Percentiles rank a stretch among this genome's conserved stretches.
Conservation (phyloP, 2,113 vertebrate species). For the Stegastes partitus region DNA sequence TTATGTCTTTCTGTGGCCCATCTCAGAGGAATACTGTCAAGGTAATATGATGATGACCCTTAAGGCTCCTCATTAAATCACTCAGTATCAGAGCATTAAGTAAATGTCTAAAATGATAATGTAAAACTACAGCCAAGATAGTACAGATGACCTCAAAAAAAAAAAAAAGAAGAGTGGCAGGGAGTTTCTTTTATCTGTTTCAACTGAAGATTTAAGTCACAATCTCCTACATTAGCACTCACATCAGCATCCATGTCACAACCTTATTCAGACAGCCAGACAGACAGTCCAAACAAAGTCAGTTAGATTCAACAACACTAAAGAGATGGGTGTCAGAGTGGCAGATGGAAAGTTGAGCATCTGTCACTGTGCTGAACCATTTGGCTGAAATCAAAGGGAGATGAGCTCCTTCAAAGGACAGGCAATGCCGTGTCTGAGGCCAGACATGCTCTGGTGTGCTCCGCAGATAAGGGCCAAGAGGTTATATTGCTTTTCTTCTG, state of each 20-base stretch:
- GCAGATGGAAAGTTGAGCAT: conserved; percentile 77
- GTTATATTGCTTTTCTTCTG: conserved; percentile 77
- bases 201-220: conserved; percentile 34
- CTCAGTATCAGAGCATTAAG: conserved; percentile 50
- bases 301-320: conserved; percentile 66
- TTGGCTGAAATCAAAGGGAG: conserved; percentile 78
- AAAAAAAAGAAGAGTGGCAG: conserved; percentile 1
- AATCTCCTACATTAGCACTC: conserved; percentile 54
- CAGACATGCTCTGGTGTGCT: conserved; percentile 73
- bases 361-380: conserved; percentile 70
- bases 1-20: conserved; percentile 56
- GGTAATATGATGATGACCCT: conserved; percentile 70
- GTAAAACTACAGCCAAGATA: conserved; percentile 37
- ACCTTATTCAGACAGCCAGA: conserved; percentile 57
- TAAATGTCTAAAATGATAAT: conserved; percentile 53
- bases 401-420: conserved; percentile 78
- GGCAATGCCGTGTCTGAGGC: conserved; percentile 65
- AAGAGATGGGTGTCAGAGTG: conserved; percentile 73
- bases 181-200: conserved; percentile 45
- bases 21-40: conserved; percentile 66
- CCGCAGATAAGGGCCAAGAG: conserved; percentile 67
- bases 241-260: conserved; percentile 62
- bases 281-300: conserved; percentile 70
- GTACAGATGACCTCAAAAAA: conserved; percentile 25
- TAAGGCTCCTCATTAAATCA: conserved; percentile 63